Conservation (phyloP, 2,113 vertebrate genomes). For the Syngnathoides biaculeatus region DNA sequence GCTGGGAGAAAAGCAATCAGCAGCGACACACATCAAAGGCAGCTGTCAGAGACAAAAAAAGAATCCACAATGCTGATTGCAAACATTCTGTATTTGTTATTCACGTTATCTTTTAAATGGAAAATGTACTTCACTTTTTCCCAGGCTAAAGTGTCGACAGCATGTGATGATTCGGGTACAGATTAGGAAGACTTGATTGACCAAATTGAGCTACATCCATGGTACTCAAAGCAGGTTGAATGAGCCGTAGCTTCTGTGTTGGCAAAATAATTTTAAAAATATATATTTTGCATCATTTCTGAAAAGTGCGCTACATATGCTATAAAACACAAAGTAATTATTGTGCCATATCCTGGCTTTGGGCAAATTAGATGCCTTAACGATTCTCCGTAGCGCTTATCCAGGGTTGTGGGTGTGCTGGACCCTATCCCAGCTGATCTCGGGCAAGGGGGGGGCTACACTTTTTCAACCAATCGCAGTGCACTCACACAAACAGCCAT, state of each 20-base stretch:
- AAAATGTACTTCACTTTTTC: not conserved
- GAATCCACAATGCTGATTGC: conserved; percentile 1
- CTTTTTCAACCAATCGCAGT: too few relatives aligned
- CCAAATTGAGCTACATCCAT: not conserved
- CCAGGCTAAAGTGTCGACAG: not conserved
- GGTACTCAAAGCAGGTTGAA: not conserved
- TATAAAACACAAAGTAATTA: too few relatives aligned
- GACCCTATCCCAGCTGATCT: too few relatives aligned
- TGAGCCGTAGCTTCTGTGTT: not conserved
- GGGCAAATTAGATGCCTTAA: too few relatives aligned
- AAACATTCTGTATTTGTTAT: conserved; percentile 5
- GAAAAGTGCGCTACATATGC: too few relatives aligned
- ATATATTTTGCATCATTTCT: too few relatives aligned
- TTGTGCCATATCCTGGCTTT: too few relatives aligned
- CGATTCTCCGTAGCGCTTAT: too few relatives aligned
- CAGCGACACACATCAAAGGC: conserved; percentile 5
- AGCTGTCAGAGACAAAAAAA: not conserved
- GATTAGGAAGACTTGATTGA: not conserved
- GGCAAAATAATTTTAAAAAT: too few relatives aligned
- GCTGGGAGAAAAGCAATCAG: conserved; percentile 7
- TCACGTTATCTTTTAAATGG: not conserved
- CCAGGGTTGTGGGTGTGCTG: too few relatives aligned
- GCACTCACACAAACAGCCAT: too few relatives aligned
- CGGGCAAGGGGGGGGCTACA: too few relatives aligned
- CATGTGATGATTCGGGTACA: not conserved